These are phyloP conservation scores for Chloroclysta siterata DNA, from an alignment of 2,888 invertebrate species.

Conservation along the genomic window DNA sequence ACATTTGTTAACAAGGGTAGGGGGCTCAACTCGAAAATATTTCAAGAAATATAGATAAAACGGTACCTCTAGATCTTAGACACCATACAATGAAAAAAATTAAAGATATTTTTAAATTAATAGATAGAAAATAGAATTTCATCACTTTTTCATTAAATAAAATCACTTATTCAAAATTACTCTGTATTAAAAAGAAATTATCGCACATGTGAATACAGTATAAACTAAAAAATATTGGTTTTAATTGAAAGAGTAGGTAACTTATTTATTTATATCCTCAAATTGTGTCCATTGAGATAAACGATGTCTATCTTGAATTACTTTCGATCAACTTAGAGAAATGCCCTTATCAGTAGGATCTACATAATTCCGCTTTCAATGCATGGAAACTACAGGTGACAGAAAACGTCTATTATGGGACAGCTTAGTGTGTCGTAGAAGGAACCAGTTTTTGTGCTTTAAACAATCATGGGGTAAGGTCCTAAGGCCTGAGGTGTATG, in stretches of 20 bases:
- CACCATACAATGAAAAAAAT: too few species aligned
- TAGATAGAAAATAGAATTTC: not conserved
- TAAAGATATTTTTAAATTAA: too few species aligned
- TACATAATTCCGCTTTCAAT: slow-evolving; percentile 67
- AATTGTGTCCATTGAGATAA: not conserved
- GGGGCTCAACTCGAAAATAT: slow-evolving; percentile 25
- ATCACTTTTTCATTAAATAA: not conserved
- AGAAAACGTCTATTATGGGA: slow-evolving; percentile 61
- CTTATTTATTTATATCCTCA: not conserved
- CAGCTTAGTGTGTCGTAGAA: slow-evolving; percentile 81
- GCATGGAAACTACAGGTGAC: slow-evolving; percentile 77
- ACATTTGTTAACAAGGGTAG: slow-evolving; percentile 28
- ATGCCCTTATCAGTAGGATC: slow-evolving; percentile 37
- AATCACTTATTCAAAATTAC: not conserved
- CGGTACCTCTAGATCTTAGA: too few species aligned
- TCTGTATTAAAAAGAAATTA: not conserved
- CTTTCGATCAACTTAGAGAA: slow-evolving; percentile 34
- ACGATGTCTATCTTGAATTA: slow-evolving; percentile 30
- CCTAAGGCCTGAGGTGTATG: slow-evolving; percentile 60
- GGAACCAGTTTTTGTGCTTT: slow-evolving; percentile 72
- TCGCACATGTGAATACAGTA: too few species aligned
- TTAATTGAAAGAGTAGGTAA: not conserved
- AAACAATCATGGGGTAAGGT: slow-evolving; percentile 66
- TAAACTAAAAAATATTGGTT: too few species aligned
- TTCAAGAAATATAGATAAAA: slow-evolving; percentile 22